These are phyloP conservation scores for Trichacis sp. DNA, from an alignment of 2,888 invertebrate species.

Conservation along the genomic window DNA sequence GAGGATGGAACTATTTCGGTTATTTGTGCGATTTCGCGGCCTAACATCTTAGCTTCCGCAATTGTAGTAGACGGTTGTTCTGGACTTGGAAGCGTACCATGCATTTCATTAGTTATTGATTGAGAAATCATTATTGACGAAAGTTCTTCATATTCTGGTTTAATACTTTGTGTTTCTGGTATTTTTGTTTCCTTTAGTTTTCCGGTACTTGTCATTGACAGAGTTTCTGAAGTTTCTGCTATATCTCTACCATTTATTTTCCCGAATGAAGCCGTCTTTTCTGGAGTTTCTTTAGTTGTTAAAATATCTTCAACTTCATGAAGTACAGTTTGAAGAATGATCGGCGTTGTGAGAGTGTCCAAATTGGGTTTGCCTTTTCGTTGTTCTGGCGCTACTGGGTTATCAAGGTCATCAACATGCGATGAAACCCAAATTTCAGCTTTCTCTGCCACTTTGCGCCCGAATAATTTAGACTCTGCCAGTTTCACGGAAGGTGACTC, in stretches of 20 bases:
- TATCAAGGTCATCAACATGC: slow-evolving; percentile 53
- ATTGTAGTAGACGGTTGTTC: slow-evolving; percentile 54
- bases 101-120: slow-evolving; percentile 45
- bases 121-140: slow-evolving; percentile 46
- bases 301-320: slow-evolving; percentile 51
- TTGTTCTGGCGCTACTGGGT: slow-evolving; percentile 51
- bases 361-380: slow-evolving; percentile 52
- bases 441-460: slow-evolving; percentile 55
- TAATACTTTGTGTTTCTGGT: slow-evolving; percentile 53
- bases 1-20: slow-evolving; percentile 55
- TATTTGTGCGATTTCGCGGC: slow-evolving; percentile 63
- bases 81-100: slow-evolving; percentile 38
- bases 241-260: slow-evolving; percentile 61
- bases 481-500: slow-evolving; percentile 56
- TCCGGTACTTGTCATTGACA: slow-evolving; percentile 51
- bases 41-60: slow-evolving; percentile 58
- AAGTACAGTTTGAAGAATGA: slow-evolving; percentile 49
- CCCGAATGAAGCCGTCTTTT: slow-evolving; percentile 59
- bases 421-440: slow-evolving; percentile 50
- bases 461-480: slow-evolving; percentile 57
- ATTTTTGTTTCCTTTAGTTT: slow-evolving; percentile 51
- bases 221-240: slow-evolving; percentile 51
- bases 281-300: slow-evolving; percentile 45
- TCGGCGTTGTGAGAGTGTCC: slow-evolving; percentile 51
- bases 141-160: slow-evolving; percentile 44